Conservation (phyloP, 2,797 vertebrate genomes). For the Premnoplex brunnescens region DNA sequence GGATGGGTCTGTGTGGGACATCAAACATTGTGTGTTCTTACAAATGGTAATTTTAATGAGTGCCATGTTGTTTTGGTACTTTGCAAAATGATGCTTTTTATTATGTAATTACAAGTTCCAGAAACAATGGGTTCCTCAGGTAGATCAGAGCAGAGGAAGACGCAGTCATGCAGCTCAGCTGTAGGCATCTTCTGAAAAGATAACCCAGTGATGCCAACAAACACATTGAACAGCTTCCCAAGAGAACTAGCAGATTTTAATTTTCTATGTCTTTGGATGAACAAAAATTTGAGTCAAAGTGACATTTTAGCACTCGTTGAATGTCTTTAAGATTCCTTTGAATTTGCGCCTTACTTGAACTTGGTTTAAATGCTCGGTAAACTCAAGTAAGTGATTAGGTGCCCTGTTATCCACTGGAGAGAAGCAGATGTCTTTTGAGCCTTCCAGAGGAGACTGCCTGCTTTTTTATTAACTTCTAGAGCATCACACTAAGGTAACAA, state of each 20-base stretch:
- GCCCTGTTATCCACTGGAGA: not conserved
- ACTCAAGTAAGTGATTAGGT: not conserved
- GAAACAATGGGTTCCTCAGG: not conserved
- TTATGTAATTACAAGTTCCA: not conserved
- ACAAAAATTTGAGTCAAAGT: not conserved
- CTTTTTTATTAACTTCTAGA: conserved; percentile 11
- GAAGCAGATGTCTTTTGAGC: not conserved
- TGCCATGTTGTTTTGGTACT: not conserved
- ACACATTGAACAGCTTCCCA: not conserved
- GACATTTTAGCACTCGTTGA: not conserved
- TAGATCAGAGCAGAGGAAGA: not conserved
- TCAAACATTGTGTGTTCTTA: not conserved
- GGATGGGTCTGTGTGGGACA: not conserved
- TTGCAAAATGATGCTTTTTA: not conserved
- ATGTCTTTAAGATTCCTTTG: not conserved
- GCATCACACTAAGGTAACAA: not conserved
- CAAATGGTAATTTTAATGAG: not conserved
- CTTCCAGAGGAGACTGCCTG: not conserved
- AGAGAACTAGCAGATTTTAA: not conserved
- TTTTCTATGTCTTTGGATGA: not conserved
- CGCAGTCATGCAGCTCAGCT: not conserved
- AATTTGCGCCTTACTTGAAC: not conserved
- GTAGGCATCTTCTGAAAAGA: not conserved
- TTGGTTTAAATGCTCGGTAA: not conserved
- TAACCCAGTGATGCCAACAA: not conserved